These are phyloP conservation scores for Mycteria americana DNA, from an alignment of 2,797 vertebrate species.

Conservation along the genomic window DNA sequence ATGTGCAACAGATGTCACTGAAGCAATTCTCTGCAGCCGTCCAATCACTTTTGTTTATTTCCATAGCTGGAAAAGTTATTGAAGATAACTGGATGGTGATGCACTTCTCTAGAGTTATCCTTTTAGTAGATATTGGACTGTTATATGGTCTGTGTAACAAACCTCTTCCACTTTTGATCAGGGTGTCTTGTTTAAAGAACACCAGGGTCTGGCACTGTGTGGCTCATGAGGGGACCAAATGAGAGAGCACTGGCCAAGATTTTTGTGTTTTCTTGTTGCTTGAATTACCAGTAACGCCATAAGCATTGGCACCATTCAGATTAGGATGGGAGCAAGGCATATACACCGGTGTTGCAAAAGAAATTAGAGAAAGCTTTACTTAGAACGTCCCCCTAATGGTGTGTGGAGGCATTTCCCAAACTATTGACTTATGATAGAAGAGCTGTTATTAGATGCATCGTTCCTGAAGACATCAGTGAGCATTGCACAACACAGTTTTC, in stretches of 20 bases:
- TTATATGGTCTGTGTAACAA: neutral
- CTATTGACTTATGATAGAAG: neutral
- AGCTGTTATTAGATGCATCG: neutral
- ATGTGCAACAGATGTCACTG: neutral
- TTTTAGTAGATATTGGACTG: neutral
- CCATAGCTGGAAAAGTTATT: neutral
- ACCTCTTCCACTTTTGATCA: neutral
- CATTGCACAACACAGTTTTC: neutral
- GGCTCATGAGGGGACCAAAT: neutral
- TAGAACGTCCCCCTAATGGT: accelerated
- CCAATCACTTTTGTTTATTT: neutral
- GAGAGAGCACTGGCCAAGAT: neutral
- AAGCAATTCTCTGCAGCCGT: neutral
- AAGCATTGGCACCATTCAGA: neutral
- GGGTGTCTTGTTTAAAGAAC: neutral
- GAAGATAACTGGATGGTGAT: neutral
- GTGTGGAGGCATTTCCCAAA: neutral
- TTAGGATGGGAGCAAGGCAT: neutral
- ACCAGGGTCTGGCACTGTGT: neutral
- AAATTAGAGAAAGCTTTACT: neutral
- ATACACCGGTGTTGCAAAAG: neutral
- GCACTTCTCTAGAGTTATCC: neutral
- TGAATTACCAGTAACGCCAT: neutral
- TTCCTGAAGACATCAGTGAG: neutral
- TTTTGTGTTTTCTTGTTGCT: neutral